A percentile compares a stretch with the other conserved stretches of the same genome.
phyloP scores from a whole-genome alignment of 2,888 invertebrate genomes.

The Cantharis rustica region DNA sequence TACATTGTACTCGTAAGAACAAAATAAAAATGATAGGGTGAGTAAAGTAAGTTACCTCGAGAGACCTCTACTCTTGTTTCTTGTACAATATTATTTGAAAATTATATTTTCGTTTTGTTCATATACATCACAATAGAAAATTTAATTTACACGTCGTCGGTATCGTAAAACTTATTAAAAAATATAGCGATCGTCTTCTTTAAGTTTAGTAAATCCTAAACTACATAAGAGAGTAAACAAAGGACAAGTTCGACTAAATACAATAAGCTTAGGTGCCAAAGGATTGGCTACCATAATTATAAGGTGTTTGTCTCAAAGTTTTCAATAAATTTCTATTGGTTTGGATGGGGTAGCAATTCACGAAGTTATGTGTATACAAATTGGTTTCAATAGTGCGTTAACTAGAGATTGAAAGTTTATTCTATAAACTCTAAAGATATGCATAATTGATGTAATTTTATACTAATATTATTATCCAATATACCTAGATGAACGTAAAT shows the following conservation, averaged over 20 bases:
- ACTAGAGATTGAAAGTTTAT: background rate
- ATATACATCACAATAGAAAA: background rate
- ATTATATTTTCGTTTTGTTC: background rate
- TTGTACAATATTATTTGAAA: background rate
- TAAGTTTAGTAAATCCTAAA: background rate
- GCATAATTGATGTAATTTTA: background rate
- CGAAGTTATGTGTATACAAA: background rate
- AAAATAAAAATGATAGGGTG: background rate
- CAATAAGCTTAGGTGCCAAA: too few relatives aligned
- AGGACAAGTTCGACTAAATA: background rate
- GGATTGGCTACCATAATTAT: too few relatives aligned
- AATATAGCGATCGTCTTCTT: background rate
- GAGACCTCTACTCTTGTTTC: background rate
- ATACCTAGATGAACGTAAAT: too few relatives aligned
- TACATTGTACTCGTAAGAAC: background rate
- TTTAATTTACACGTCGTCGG: background rate
- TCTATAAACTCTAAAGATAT: background rate
- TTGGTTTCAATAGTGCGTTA: background rate
- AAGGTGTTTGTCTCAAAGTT: background rate
- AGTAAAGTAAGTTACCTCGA: background rate
- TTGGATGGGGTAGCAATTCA: too few relatives aligned
- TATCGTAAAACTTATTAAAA: background rate
- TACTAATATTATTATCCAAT: background rate
- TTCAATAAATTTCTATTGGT: background rate
- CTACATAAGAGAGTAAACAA: background rate